Percentiles rank a stretch among this genome's conserved stretches.
Conservation (phyloP, 2,888 invertebrate genomes). For the Fragum sueziense region DNA sequence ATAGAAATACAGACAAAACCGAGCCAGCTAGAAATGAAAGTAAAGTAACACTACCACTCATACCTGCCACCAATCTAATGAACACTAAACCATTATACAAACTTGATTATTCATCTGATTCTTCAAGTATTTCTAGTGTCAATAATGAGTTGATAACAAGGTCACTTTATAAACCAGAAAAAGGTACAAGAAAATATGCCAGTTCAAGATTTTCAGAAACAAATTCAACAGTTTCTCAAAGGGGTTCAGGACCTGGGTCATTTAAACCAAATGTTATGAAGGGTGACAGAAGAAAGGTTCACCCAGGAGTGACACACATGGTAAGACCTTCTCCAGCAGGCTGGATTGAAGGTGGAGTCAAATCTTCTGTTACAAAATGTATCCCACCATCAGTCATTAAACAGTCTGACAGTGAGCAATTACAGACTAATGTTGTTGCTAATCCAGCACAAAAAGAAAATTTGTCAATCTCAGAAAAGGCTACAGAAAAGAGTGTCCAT, state of each 20-base stretch:
- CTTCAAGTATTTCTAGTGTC: neutral
- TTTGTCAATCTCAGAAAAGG: no score
- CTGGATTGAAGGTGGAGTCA: conserved; percentile 55
- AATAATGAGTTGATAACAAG: neutral
- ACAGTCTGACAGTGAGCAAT: no score
- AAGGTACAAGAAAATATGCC: neutral
- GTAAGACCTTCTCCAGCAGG: conserved; percentile 50
- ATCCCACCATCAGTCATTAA: no score
- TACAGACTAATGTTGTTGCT: no score
- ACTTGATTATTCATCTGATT: neutral
- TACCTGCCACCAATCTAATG: neutral
- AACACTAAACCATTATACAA: conserved; percentile 2
- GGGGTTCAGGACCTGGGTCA: no score
- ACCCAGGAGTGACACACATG: conserved; percentile 56
- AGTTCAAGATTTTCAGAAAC: neutral
- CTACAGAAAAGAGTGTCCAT: no score
- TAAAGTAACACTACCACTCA: neutral
- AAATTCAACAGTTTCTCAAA: no score
- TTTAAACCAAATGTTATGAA: neutral
- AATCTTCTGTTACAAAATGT: neutral
- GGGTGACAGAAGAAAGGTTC: conserved; percentile 28
- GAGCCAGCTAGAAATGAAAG: neutral
- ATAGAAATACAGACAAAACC: neutral
- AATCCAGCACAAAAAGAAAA: no score
- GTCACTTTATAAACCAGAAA: neutral